Evolutionary conservation across 2,113 vertebrate genomes (phyloP), one percentile per base, ranked within the genome.

Genomic region (Herpailurus yagouaroundi): DNA sequence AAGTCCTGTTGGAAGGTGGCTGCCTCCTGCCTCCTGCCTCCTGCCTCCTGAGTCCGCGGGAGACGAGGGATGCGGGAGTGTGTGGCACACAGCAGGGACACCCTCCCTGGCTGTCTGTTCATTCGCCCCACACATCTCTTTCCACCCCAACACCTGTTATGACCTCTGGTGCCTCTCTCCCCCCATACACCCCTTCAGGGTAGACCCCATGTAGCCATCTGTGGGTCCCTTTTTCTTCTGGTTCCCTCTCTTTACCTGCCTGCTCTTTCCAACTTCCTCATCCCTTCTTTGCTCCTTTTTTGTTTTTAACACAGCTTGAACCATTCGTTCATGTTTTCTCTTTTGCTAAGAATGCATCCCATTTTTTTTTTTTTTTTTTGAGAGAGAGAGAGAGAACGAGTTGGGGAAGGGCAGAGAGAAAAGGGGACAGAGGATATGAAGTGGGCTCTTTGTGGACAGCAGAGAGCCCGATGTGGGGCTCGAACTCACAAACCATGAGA

Each of bases 131-230:
- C 36, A 18, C 12, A 12, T 21, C 73, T 63, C 36, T 36, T n/a
- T 13, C 48, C 33, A 9, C 19, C 31, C 19, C 12, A 18, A 4
- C 36, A 52, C 8, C 27, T n/a, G 60, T 41, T 13, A 0, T 48
- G 38, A 9, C 12, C 23, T 23, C 31, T 55, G 0, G 2, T 0
- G 0, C 38, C 66, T 13, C 31, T 19, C 4, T 0, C 8, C 15
- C 74, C 27, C 11, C 4, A 0, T 4, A 31, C 27, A 36, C 91
- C 76, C 79, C 63, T 14, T 82, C 36, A 29, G 23, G 27, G 31
- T n/a, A 3, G 3, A 29, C 68, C 25, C 57, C 2, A 21, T 19
- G 77, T 79, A 12, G 45, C 29, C 45, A 19, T 79, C 76, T 1
- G 16, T 33, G 38, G 36, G 11, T 2, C 27, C 18, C 21, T 55